These are phyloP conservation scores for Halcyon smyrnensis DNA, from an alignment of 2,797 vertebrate genomes.

Conservation along the genomic window DNA sequence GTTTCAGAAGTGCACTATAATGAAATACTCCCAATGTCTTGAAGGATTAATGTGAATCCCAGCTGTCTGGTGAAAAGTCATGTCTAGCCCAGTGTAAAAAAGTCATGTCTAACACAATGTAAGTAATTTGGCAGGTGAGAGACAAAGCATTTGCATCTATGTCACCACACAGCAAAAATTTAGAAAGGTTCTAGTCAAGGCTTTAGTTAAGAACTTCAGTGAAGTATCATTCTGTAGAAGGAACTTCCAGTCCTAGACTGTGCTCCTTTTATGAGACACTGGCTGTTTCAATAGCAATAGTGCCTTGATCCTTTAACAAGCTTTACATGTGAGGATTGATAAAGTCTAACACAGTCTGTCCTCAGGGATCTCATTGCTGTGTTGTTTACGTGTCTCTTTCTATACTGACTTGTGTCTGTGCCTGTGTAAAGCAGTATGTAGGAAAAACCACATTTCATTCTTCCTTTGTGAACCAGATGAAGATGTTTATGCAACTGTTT, in stretches of 20 bases:
- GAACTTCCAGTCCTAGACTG: background rate
- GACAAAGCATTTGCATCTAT: background rate
- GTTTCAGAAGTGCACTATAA: background rate
- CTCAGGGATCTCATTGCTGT: background rate
- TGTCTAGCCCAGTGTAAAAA: background rate
- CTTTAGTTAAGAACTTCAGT: background rate
- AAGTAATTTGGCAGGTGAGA: background rate
- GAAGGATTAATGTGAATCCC: background rate
- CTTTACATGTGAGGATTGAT: background rate
- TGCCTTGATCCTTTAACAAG: background rate
- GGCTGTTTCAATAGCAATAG: background rate
- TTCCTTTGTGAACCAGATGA: background rate
- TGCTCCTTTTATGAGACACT: background rate
- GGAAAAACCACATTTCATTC: background rate
- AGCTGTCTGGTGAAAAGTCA: background rate
- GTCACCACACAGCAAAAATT: background rate
- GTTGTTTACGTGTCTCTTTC: background rate
- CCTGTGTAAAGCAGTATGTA: background rate
- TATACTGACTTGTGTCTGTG: background rate
- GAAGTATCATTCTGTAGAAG: background rate
- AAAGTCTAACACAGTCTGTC: background rate
- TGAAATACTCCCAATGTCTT: background rate
- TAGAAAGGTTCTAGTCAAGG: background rate
- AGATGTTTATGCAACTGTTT: background rate
- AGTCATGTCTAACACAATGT: background rate